Evolutionary conservation across 2,797 vertebrate genomes (phyloP).

Genomic region (Cryptoprocta ferox): DNA sequence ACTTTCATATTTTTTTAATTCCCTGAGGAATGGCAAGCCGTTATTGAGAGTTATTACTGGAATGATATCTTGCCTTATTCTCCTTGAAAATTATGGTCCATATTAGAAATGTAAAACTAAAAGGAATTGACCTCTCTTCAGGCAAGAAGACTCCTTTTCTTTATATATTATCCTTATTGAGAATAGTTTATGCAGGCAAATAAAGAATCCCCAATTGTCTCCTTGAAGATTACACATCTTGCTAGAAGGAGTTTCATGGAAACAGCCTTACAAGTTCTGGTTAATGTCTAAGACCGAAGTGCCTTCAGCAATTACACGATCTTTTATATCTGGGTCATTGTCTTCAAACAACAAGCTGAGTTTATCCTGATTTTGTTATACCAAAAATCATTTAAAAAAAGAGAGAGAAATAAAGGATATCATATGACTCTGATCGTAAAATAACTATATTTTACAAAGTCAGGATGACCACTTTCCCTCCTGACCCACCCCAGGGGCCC

Average conservation of each 20-base stretch:
- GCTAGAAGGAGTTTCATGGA: background rate
- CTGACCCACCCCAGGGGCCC: fast-evolving
- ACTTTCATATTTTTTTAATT: background rate
- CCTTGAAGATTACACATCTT: background rate
- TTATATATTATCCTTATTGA: constrained; percentile 4
- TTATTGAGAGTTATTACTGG: constrained; percentile 22
- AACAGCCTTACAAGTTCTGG: background rate
- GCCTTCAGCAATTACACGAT: background rate
- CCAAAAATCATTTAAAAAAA: background rate
- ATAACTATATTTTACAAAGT: background rate
- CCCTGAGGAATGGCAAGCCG: background rate
- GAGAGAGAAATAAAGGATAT: background rate
- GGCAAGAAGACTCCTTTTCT: background rate
- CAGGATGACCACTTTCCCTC: background rate
- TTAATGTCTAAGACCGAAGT: background rate
- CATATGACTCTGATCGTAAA: background rate
- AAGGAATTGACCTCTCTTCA: background rate
- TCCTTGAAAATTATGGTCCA: constrained; percentile 17
- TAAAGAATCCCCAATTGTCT: background rate
- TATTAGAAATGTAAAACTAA: constrained; percentile 34
- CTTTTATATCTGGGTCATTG: background rate
- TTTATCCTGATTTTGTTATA: background rate
- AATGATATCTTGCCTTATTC: constrained; percentile 3
- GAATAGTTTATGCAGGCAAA: constrained; percentile 29
- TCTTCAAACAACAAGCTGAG: background rate